Conservation (phyloP, 2,113 vertebrate species). For the Meles meles region DNA sequence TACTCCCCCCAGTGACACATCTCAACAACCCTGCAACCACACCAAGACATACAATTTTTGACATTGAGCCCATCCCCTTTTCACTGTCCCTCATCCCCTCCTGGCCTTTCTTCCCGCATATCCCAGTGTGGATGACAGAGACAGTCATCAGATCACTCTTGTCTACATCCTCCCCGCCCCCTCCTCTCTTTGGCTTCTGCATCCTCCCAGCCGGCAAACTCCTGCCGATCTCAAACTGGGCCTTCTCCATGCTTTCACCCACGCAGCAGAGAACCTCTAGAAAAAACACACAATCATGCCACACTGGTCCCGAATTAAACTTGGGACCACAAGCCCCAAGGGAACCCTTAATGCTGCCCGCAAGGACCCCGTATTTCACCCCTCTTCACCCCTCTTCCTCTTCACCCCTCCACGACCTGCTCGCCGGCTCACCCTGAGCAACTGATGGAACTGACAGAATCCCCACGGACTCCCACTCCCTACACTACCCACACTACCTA, state of each 20-base stretch:
- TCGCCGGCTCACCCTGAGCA: not conserved
- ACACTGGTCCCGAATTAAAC: not conserved
- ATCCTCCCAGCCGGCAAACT: not conserved
- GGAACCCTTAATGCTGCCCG: not conserved
- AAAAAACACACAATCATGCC: not conserved
- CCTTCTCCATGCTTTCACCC: not conserved
- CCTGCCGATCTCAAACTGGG: not conserved
- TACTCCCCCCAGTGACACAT: too few relatives aligned
- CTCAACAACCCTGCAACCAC: not conserved
- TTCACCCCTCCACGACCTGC: not conserved
- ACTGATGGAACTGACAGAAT: not conserved
- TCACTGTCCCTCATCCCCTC: not conserved
- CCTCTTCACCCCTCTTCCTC: not conserved
- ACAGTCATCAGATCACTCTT: not conserved
- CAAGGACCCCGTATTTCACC: not conserved
- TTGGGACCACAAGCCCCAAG: not conserved
- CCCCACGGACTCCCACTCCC: not conserved
- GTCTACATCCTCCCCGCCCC: not conserved
- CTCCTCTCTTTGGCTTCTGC: not conserved
- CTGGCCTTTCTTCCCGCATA: not conserved
- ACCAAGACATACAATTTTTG: not conserved
- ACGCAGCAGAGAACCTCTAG: not conserved
- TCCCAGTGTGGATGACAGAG: not conserved
- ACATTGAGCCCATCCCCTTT: not conserved
- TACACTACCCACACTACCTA: not conserved